Conservation (phyloP, 2,113 vertebrate genomes). For the Bubo scandiacus region DNA sequence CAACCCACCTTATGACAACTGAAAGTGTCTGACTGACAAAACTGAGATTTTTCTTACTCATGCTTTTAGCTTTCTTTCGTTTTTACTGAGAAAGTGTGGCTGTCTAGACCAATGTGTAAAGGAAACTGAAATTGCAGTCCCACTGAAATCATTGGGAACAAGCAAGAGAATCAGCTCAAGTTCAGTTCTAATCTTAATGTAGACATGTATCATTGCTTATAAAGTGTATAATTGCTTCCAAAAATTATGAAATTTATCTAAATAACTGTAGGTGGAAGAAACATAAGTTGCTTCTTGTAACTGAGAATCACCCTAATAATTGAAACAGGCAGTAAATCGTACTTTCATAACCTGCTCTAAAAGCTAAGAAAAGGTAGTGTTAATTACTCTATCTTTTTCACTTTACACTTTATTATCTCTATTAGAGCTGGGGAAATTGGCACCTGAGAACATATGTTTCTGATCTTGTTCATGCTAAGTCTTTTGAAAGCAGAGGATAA, state of each 20-base stretch:
- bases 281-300: not conserved
- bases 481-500: not conserved
- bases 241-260: not conserved
- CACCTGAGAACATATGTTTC: not conserved
- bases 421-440: not conserved
- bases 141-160: not conserved
- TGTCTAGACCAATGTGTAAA: not conserved
- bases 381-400: not conserved
- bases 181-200: not conserved
- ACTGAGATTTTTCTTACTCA: not conserved
- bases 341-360: not conserved
- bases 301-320: not conserved
- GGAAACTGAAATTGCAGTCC: not conserved
- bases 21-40: not conserved
- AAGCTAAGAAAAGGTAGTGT: not conserved
- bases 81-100: not conserved
- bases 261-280: not conserved
- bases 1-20: not conserved
- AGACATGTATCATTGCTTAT: not conserved
- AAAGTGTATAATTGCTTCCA: not conserved
- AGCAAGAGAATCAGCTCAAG: not conserved
- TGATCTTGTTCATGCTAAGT: not conserved
- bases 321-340: not conserved
- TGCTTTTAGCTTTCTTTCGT: fast-evolving
- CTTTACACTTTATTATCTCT: not conserved